Base-by-base conservation (phyloP, 2,113 vertebrate species). In the Coryphaenoides rupestris region DNA sequence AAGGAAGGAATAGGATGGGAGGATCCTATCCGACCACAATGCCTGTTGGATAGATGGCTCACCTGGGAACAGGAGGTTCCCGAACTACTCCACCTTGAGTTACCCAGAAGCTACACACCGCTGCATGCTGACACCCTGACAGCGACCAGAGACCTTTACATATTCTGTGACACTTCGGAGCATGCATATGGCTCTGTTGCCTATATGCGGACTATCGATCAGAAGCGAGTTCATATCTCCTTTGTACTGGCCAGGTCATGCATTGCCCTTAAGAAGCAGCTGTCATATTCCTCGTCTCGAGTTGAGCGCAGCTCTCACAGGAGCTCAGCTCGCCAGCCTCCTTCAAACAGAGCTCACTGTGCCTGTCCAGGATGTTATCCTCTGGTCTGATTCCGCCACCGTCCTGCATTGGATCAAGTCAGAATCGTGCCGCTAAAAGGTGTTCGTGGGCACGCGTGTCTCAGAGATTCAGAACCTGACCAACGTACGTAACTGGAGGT, bases 391-490 rank as follows among this genome's bases (percentile, higher is more conserved):
- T 19, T 66, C 40, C 28, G 22, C 62, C 24, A 24, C 62, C 17
- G 15, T 71, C 56, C 49, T 65, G 33, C 6, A 24, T 13, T 55
- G 28, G 69, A 0, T 28, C 40, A 21, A 22, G 21, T 53, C 60
- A 52, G 21, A 47, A 17, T 64, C 60, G 55, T 53, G 62, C 24
- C 21, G 21, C 45, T 28, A 58, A 23, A 26, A 63, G 22, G 68
- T 63, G 6, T 69, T 58, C 63, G 67, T 63, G 9, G 60, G 67
- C 15, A 69, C 60, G 3, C 17, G 45, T 4, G 26, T 57, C 2
- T 4, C 55, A 16, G 45, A 53, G 46, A 59, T 67, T 46, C 19
- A 86, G 82, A 1, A 85, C 75, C 23, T 60, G 40, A 60, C 54
- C 14, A 21, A 49, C 21, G 17, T 2, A n/a, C 45, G 23, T 10